A percentile compares a stretch with the other conserved stretches of the same genome.
phyloP scores from a whole-genome alignment of 1,140 invertebrate genomes.

The Lepidotrigona ventralis region DNA sequence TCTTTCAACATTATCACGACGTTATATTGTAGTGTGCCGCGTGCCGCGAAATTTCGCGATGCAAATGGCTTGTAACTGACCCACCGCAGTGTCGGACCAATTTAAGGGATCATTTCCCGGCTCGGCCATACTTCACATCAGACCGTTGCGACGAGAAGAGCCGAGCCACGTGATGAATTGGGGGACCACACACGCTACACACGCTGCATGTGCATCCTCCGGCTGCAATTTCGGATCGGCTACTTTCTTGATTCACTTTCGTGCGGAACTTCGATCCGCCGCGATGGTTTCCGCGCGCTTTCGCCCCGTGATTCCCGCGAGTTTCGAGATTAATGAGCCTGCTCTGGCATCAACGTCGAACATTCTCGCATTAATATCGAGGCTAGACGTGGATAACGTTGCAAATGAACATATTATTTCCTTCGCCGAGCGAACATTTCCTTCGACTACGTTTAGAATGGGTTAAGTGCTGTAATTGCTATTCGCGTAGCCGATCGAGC shows the following conservation, averaged over 20 bases:
- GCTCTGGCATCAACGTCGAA: not conserved
- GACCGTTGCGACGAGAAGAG: slow-evolving; percentile 62
- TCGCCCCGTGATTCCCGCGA: not conserved
- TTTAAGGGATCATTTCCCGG: slow-evolving; percentile 67
- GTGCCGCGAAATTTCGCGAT: slow-evolving; percentile 60
- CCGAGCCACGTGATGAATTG: slow-evolving; percentile 55
- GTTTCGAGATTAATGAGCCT: slow-evolving; percentile 9
- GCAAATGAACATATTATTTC: not conserved
- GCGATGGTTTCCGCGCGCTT: slow-evolving; percentile 10
- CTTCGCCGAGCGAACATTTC: not conserved
- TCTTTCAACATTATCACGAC: not conserved
- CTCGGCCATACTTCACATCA: slow-evolving; percentile 63
- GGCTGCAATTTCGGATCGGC: slow-evolving; percentile 48
- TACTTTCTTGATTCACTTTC: slow-evolving; percentile 31
- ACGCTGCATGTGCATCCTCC: slow-evolving; percentile 39
- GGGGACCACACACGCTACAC: slow-evolving; percentile 62
- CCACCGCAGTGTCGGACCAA: slow-evolving; percentile 67
- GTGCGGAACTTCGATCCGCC: slow-evolving; percentile 14
- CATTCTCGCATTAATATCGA: not conserved
- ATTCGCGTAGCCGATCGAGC: not conserved
- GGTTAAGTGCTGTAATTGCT: not conserved
- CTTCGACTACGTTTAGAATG: not conserved
- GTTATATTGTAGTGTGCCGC: not conserved
- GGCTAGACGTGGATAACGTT: not conserved
- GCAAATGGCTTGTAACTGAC: slow-evolving; percentile 67